Evolutionary conservation across 2,888 invertebrate species (phyloP), one percentile per base, ranked within the genome.

Genomic region (Coleophora flavipennella): DNA sequence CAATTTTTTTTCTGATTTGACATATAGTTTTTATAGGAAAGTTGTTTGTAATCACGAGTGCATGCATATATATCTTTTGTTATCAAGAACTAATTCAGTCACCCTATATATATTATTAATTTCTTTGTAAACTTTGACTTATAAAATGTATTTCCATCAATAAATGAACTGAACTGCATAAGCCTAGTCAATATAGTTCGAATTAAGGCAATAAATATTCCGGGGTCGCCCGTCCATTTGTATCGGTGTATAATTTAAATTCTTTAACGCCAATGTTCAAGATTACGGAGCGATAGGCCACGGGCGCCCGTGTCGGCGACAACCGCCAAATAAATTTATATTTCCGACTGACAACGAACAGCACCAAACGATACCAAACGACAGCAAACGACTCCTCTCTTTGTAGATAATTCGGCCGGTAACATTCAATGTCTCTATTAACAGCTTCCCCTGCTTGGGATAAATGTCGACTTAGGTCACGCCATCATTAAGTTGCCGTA

Each of bases 181-280:
- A 71, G 73, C 70, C 76, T 78, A 78, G 76, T 79, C 75, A 70
- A 77, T 77, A 81, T 76, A 77, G 78, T 77, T 80, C 72, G 79
- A 81, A 84, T 84, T 84, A 81, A 71, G 57, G 78, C 62, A 71
- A 83, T 84, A 83, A 83, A 83, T 81, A 80, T 79, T 72, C 54
- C 67, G 67, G 60, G 70, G 72, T 79, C 66, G 75, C 71, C 66
- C 73, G 80, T 83, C 80, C 81, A 83, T 84, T 84, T 84, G 84
- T 84, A 83, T 81, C 83, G 66, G 76, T 66, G 70, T 81, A 84
- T 83, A 84, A 84, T 83, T 84, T 84, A 84, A 84, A 83, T 83
- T 83, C 83, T 84, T 84, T 84, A 83, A 83, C 84, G 84, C 84
- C 83, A 83, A 83, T 84, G 84, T 83, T 83, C 74, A 79, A 84